Evolutionary conservation across 1,140 invertebrate species (phyloP).

Genomic region (Macrostomum lignano): DNA sequence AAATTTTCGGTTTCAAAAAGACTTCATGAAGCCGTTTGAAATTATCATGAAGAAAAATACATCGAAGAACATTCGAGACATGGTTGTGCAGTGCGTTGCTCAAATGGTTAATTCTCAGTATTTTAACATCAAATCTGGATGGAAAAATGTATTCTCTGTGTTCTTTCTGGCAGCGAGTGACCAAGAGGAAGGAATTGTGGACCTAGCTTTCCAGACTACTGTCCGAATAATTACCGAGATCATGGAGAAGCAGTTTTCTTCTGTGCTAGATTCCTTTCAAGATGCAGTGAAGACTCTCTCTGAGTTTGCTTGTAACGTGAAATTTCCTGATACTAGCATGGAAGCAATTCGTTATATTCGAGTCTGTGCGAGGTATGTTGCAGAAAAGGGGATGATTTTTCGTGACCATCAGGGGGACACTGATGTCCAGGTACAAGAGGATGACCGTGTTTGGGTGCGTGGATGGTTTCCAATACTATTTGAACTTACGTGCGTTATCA

Average conservation of each 20-base stretch:
- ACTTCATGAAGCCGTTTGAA: conserved; percentile 46
- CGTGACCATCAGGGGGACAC: conserved; percentile 25
- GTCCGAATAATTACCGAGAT: too few species aligned
- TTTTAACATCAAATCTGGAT: conserved; percentile 81
- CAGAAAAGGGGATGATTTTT: conserved; percentile 15
- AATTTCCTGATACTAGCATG: conserved; percentile 89
- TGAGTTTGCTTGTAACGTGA: conserved; percentile 90
- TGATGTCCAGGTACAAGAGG: conserved; percentile 21
- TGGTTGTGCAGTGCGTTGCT: conserved; percentile 88
- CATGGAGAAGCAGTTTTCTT: too few species aligned
- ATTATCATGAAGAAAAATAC: conserved; percentile 3
- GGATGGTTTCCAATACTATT: conserved; percentile 96
- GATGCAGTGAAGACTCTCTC: conserved; percentile 94
- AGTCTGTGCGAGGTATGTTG: conserved; percentile 72
- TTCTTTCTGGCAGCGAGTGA: conserved; percentile 86
- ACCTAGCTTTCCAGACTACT: conserved; percentile 81
- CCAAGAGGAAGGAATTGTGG: conserved; percentile 72
- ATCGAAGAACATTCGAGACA: conserved; percentile 41
- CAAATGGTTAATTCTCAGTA: conserved; percentile 97
- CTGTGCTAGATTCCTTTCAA: too few species aligned
- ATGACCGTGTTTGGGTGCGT: conserved; percentile 77
- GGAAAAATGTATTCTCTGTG: conserved; percentile 99
- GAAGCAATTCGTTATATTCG: conserved; percentile 86
- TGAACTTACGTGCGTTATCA: conserved; percentile 84
- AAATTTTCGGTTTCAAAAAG: conserved; percentile 97